A percentile compares a stretch with the other conserved stretches of the same genome.
Evolutionary conservation across 2,113 vertebrate genomes (phyloP).

Genomic region (Vidua chalybeata): DNA sequence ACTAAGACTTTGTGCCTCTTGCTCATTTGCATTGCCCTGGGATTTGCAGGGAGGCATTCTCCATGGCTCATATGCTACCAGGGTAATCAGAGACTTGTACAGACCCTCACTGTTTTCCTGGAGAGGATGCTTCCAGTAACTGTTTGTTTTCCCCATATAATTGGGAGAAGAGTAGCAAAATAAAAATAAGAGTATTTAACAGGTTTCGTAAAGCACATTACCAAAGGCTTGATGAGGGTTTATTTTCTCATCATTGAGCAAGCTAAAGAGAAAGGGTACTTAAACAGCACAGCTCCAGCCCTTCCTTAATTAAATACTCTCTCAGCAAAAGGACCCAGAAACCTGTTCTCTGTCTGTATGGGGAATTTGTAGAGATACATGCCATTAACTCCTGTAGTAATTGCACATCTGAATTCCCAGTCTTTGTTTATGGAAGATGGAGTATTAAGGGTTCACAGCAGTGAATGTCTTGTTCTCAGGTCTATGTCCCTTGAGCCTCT

Average conservation of each 20-base stretch:
- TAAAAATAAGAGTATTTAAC: constrained; percentile 61
- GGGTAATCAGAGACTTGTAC: background rate
- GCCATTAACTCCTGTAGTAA: constrained; percentile 18
- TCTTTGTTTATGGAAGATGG: constrained; percentile 8
- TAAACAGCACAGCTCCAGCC: background rate
- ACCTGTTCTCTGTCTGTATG: constrained; percentile 10
- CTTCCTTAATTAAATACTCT: constrained; percentile 43
- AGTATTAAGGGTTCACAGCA: background rate
- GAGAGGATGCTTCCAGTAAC: constrained; percentile 28
- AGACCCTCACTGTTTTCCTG: constrained; percentile 43
- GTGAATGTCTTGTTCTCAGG: background rate
- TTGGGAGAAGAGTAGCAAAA: constrained; percentile 14
- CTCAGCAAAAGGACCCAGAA: background rate
- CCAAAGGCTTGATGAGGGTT: constrained; percentile 41
- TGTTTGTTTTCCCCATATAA: constrained; percentile 29
- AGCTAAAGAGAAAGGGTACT: constrained; percentile 1
- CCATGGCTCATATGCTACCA: background rate
- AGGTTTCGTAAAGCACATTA: constrained; percentile 38
- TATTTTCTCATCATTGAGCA: constrained; percentile 18
- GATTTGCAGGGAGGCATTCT: background rate
- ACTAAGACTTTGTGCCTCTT: background rate
- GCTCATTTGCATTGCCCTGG: background rate
- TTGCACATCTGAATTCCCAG: constrained; percentile 8
- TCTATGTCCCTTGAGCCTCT: background rate
- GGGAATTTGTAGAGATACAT: background rate